Evolutionary conservation across 1,140 invertebrate species (phyloP), one percentile per base, ranked within the genome.

Genomic region (Solen grandis): DNA sequence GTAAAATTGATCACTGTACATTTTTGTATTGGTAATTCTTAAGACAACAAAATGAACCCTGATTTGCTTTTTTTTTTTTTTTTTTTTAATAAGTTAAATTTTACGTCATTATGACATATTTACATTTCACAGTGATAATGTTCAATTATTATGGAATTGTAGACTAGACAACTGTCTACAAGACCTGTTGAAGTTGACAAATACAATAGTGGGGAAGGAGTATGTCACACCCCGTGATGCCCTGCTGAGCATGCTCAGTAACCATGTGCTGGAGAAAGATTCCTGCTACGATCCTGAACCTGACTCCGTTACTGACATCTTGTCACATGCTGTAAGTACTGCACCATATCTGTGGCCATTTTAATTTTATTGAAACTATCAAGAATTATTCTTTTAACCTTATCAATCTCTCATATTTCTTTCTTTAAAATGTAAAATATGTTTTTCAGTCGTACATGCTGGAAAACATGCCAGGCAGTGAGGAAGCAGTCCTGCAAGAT

Each of bases 221-320:
- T 88, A 85, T 59, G 79, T 83, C 10, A 84, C 86, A 36, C 88
- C 90, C 31, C 87, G 85, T 55, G 90, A 90, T 74, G 88, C 86
- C 36, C 70, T 91, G 1, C 66, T 86, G 1, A 81, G 87, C 63
- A 88, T 90, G 82, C 80, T 86, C n/a, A 86, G 84, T 66, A 83
- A 80, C 38, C 88, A 90, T 79, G 79, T 87, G 22, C 69, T 91
- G 69, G 90, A 91, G 83, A 90, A 91, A 52, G 88, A 87, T 35
- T 88, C 89, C 1, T 91, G 90, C 52, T 90, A 90, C 72, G 90
- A 91, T 60, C 90, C 89, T 22, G 88, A 90, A 41, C 62, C 80
- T 46, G 88, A 90, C 27, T 88, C 90, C 68, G 84, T 89, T 19
- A 85, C 84, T 14, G 86, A 86, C 46, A 88, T 91, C 22, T 83